These are phyloP conservation scores for Tadarida brasiliensis DNA, from an alignment of 2,797 vertebrate species.

Conservation along the genomic window DNA sequence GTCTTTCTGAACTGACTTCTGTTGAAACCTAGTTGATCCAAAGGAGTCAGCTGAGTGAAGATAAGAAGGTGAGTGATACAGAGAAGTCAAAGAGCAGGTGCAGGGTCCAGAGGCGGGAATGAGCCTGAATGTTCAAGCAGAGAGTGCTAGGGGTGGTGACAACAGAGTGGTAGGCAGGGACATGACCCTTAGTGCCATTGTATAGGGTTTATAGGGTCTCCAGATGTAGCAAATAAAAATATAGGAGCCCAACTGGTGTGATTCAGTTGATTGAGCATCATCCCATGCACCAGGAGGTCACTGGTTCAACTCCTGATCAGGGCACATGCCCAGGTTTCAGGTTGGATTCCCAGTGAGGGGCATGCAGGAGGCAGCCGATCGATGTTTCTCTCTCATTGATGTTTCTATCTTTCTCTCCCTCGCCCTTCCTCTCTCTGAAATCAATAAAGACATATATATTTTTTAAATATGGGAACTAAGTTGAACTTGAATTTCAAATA, in stretches of 20 bases:
- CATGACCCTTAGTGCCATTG: neutral
- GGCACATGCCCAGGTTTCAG: no score
- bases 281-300: no score
- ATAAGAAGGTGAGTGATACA: neutral
- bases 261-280: no score
- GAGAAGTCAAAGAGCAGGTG: neutral
- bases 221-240: neutral
- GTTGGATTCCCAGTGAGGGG: no score
- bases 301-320: no score
- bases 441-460: no score
- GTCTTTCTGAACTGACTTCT: neutral
- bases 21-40: neutral
- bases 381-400: no score
- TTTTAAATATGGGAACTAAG: neutral
- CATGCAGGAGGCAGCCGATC: no score
- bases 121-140: neutral
- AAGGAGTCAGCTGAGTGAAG: neutral
- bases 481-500: constrained; percentile 22
- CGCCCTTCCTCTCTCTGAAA: no score
- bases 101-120: neutral
- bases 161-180: neutral
- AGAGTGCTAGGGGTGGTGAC: fast-evolving
- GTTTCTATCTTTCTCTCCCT: no score
- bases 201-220: neutral
- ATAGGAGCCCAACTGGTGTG: neutral